A percentile compares a stretch with the other conserved stretches of the same genome.
Conservation (phyloP, 2,888 invertebrate genomes). For the Plagodis pulveraria region DNA sequence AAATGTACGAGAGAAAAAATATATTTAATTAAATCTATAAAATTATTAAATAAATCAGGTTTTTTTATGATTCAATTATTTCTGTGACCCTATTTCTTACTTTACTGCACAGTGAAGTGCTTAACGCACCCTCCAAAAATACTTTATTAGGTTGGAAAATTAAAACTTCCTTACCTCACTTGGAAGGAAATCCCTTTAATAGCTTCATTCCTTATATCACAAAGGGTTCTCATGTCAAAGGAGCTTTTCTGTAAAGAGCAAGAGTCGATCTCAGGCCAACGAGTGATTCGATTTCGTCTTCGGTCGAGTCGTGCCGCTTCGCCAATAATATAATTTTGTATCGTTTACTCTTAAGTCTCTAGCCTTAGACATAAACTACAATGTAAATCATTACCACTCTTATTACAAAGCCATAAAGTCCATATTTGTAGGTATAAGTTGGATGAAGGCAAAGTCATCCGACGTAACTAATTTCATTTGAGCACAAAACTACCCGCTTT, state of each 20-base stretch:
- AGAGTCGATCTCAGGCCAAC: constrained; percentile 57
- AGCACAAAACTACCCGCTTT: constrained; percentile 15
- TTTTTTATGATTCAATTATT: constrained; percentile 14
- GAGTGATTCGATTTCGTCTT: constrained; percentile 63
- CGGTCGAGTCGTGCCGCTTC: constrained; percentile 47
- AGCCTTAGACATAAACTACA: constrained; percentile 7
- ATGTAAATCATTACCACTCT: constrained; percentile 18
- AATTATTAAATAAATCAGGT: neutral
- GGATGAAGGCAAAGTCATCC: constrained; percentile 2
- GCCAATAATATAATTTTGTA: constrained; percentile 54
- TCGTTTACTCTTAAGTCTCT: constrained; percentile 29
- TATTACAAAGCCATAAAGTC: constrained; percentile 13
- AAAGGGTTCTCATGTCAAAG: constrained; percentile 62
- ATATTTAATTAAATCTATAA: no score
- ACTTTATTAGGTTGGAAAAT: constrained; percentile 25
- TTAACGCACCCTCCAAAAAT: constrained; percentile 13
- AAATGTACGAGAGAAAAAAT: no score
- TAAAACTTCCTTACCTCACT: constrained; percentile 28
- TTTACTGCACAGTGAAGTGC: constrained; percentile 18
- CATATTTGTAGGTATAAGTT: constrained; percentile 11
- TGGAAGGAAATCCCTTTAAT: constrained; percentile 38
- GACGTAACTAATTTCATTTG: constrained; percentile 15
- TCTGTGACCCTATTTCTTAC: constrained; percentile 5
- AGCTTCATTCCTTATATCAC: constrained; percentile 41
- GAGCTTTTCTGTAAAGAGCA: constrained; percentile 43